Conservation (phyloP, 2,113 vertebrate species). For the Nothoprocta pentlandii region DNA sequence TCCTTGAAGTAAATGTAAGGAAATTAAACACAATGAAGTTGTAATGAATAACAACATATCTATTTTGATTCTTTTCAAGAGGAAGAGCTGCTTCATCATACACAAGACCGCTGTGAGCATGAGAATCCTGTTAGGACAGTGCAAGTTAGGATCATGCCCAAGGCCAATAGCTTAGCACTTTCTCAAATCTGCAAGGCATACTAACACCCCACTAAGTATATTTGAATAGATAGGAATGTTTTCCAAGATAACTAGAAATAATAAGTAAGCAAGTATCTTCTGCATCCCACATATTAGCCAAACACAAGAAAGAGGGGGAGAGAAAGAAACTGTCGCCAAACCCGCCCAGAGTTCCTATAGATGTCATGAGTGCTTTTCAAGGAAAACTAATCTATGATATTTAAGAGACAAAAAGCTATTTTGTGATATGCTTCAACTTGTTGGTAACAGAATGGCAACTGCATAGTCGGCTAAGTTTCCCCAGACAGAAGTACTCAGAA, state of each 20-base stretch:
- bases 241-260: neutral
- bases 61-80: neutral
- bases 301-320: rapidly evolving
- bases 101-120: neutral
- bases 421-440: neutral
- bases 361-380: neutral
- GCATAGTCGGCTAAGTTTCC: neutral
- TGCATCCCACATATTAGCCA: neutral
- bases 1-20: neutral
- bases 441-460: neutral
- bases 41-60: neutral
- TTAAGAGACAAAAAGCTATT: neutral
- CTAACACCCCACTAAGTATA: neutral
- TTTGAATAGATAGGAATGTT: neutral
- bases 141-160: neutral
- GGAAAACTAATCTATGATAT: neutral
- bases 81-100: neutral
- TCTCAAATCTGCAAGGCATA: neutral
- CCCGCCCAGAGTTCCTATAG: neutral
- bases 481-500: neutral
- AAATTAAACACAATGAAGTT: neutral
- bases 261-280: neutral
- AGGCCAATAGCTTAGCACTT: neutral
- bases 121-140: neutral
- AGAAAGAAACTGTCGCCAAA: neutral